phyloP scores from a whole-genome alignment of 1,140 invertebrate genomes.

The Agraylea sexmaculata region DNA sequence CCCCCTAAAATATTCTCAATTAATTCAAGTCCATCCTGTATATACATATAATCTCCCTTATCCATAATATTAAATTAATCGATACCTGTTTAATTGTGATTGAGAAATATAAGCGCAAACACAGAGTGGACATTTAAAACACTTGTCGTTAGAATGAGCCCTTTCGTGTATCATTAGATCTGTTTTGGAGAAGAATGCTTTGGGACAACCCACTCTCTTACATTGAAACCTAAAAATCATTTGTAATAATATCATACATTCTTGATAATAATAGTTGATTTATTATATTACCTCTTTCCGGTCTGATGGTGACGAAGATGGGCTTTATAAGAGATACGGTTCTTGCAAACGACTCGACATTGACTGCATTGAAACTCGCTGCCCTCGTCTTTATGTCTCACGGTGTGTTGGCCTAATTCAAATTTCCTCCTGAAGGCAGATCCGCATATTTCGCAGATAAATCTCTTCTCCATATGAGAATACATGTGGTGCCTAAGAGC shows the following conservation, averaged over 20 bases:
- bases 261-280: neutral
- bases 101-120: constrained; percentile 19
- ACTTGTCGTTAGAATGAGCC: constrained; percentile 18
- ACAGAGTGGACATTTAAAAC: constrained; percentile 18
- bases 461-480: constrained; percentile 36
- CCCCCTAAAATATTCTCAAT: too few relatives aligned
- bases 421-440: constrained; percentile 38
- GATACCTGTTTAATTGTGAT: constrained; percentile 20
- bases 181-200: constrained; percentile 19
- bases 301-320: constrained; percentile 18
- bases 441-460: constrained; percentile 40
- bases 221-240: constrained; percentile 19
- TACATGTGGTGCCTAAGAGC: constrained; percentile 25
- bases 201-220: constrained; percentile 14
- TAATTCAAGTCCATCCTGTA: too few relatives aligned
- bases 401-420: constrained; percentile 26
- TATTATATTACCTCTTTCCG: constrained; percentile 13
- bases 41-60: too few relatives aligned
- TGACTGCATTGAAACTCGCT: constrained; percentile 12
- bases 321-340: constrained; percentile 18
- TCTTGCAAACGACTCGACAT: constrained; percentile 19
- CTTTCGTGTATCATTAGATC: constrained; percentile 18
- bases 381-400: constrained; percentile 19
- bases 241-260: neutral
- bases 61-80: too few relatives aligned